phyloP scores from a whole-genome alignment of 2,113 vertebrate species.

The Petrocephalus microphthalmus region DNA sequence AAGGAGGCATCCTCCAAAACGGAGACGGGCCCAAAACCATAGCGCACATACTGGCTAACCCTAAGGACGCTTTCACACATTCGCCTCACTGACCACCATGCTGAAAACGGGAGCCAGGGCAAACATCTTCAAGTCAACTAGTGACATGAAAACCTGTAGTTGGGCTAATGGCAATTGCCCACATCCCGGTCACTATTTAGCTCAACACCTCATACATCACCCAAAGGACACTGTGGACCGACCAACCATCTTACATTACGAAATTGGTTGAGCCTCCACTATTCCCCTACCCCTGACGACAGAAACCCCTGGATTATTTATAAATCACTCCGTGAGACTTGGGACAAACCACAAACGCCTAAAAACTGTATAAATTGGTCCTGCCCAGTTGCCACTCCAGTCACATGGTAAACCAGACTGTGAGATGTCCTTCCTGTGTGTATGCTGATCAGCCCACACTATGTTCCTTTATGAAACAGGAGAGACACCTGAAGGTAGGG shows the following conservation, averaged over 20 bases:
- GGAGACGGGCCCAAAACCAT: not conserved
- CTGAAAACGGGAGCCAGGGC: not conserved
- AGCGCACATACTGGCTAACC: not conserved
- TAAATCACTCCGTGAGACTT: not conserved
- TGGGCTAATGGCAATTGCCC: not conserved
- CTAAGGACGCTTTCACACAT: not conserved
- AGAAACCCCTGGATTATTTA: not conserved
- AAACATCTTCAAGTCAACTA: not conserved
- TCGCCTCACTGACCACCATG: not conserved
- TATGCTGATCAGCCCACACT: not conserved
- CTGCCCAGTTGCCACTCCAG: not conserved
- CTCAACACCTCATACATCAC: not conserved
- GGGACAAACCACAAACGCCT: not conserved
- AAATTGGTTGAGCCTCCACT: not conserved
- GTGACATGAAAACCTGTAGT: not conserved
- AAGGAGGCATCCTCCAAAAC: not conserved
- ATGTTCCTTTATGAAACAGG: not conserved
- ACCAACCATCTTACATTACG: not conserved
- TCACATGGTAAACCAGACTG: not conserved
- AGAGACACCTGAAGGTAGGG: not conserved
- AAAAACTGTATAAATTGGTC: not conserved
- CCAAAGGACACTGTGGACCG: not conserved
- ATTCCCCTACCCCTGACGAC: not conserved
- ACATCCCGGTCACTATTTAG: not conserved
- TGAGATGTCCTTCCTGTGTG: not conserved